Conservation (phyloP, 2,113 vertebrate species). For the Lasiurus borealis region DNA sequence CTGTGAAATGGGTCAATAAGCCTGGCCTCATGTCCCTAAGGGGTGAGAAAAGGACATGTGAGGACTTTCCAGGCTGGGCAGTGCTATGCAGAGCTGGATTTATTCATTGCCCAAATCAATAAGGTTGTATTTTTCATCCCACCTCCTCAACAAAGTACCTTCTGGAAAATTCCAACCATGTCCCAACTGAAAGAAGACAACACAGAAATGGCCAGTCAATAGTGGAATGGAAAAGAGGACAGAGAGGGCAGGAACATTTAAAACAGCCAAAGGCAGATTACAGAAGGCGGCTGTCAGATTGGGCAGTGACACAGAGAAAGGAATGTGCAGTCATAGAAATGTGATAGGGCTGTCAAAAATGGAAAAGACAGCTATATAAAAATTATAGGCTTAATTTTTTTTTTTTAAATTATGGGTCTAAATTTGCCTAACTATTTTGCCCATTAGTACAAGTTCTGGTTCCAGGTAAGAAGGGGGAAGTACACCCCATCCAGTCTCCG, state of each 20-base stretch:
- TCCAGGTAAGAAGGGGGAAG: neutral
- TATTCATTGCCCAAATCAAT: neutral
- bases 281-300: neutral
- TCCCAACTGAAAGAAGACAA: neutral
- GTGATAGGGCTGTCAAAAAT: neutral
- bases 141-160: neutral
- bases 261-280: neutral
- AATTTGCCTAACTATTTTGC: neutral
- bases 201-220: neutral
- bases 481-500: too few species aligned
- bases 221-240: neutral
- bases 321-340: neutral
- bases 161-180: constrained; percentile 17
- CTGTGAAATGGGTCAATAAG: neutral
- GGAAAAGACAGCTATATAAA: neutral
- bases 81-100: neutral
- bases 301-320: neutral
- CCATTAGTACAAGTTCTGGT: neutral
- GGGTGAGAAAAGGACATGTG: neutral
- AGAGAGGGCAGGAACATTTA: neutral
- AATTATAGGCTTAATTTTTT: neutral
- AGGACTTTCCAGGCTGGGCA: neutral
- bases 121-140: neutral
- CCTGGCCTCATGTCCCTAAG: neutral
- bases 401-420: neutral